These are phyloP conservation scores for Ditula angustiorana DNA, from an alignment of 2,888 invertebrate genomes.

Conservation along the genomic window DNA sequence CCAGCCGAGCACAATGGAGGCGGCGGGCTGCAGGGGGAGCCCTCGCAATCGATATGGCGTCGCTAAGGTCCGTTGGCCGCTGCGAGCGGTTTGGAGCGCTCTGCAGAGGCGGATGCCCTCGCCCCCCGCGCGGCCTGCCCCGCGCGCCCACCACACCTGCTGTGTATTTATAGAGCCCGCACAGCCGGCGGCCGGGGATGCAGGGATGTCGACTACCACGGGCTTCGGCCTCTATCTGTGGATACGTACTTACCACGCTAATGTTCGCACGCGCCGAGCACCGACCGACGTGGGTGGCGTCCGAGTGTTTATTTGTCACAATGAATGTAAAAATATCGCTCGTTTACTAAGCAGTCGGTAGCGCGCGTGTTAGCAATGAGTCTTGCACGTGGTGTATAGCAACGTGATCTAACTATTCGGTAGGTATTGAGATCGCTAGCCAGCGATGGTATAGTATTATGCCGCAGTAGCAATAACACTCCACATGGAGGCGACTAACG, in stretches of 20 bases:
- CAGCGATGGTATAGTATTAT: conserved; percentile 19
- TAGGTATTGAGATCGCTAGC: conserved; percentile 16
- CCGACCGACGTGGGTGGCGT: conserved; percentile 63
- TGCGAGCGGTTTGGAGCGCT: conserved; percentile 80
- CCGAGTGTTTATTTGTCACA: conserved; percentile 73
- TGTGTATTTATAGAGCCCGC: conserved; percentile 83
- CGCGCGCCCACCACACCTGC: conserved; percentile 78
- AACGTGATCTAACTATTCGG: conserved; percentile 39
- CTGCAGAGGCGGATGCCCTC: conserved; percentile 81
- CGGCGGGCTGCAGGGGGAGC: conserved; percentile 84
- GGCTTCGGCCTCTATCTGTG: conserved; percentile 62
- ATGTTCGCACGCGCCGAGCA: conserved; percentile 55
- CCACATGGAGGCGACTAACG: conserved; percentile 37
- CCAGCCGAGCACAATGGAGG: conserved; percentile 81
- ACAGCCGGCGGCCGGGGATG: conserved; percentile 77
- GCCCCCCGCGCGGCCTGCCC: conserved; percentile 68
- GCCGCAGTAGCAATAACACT: conserved; percentile 34
- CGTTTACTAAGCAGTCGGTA: conserved; percentile 57
- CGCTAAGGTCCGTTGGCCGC: conserved; percentile 86
- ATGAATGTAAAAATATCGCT: conserved; percentile 73
- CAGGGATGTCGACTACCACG: conserved; percentile 76
- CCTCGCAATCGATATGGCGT: conserved; percentile 86
- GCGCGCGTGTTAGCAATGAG: conserved; percentile 49
- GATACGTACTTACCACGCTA: conserved; percentile 32
- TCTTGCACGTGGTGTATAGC: conserved; percentile 42